Base-by-base conservation (phyloP, 2,797 vertebrate species). In the Cyprinella venusta region DNA sequence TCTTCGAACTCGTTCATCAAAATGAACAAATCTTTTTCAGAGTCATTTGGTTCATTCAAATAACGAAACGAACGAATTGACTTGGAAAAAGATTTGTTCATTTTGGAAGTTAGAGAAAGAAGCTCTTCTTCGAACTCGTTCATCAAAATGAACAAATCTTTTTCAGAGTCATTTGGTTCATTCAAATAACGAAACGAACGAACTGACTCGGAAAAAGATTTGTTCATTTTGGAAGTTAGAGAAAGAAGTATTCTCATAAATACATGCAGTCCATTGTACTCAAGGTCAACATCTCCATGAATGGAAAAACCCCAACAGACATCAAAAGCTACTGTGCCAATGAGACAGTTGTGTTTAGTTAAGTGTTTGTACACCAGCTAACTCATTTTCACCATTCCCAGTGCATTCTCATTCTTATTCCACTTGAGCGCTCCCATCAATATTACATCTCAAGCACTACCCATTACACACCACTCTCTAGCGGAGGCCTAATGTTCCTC, bases 341-440 rank as follows among this genome's bases (percentile, higher is more conserved):
- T 50, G 40, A 61, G 30, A 69, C 40, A 82, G 33, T 52, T 61
- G 61, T 30, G 3, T 68, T 42, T 69, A 24, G 19, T 6, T 36
- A 36, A 36, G 21, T 63, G 45, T 85, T 72, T 50, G 61, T 56
- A 45, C 72, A 80, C 50, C 26, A 40, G 42, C 69, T 69, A 40
- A 80, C 48, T 63, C 18, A 83, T 83, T 45, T 70, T 74, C 76
- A 69, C 69, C 30, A 40, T 63, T 81, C 36, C 50, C 12, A 42
- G 15, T 79, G 45, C 33, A 30, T 61, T 50, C 78, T 81, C 71
- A 86, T 86, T 88, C 76, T 54, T 61, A 85, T 86, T 85, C 83
- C 42, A 50, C 38, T 56, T 45, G 56, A 50, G 79, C 10, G 19
- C 38, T 64, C 26, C 56, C 67, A 81, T 84, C 74, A 81, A 87